Evolutionary conservation across 2,888 invertebrate genomes (phyloP).

Genomic region (Microchrysa polita): DNA sequence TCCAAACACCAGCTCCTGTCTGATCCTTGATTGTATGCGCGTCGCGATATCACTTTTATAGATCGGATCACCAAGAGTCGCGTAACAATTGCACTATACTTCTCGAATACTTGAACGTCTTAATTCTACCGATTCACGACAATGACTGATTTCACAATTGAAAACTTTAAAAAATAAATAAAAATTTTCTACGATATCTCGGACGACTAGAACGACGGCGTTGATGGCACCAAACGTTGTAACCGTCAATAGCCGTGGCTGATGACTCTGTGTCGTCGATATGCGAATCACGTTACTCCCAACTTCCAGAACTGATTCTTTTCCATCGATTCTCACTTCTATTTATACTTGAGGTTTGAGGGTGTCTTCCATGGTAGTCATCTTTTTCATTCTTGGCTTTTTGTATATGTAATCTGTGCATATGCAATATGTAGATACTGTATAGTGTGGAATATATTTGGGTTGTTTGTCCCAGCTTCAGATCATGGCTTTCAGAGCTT

Average conservation of each 20-base stretch:
- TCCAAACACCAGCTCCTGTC: too few relatives aligned
- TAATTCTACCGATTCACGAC: background rate
- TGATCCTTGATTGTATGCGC: too few relatives aligned
- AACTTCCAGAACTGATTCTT: slow-evolving; percentile 49
- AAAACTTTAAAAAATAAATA: slow-evolving; percentile 19
- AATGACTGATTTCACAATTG: slow-evolving; percentile 11
- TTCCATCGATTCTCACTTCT: slow-evolving; percentile 44
- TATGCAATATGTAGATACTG: background rate
- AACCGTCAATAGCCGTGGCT: too few relatives aligned
- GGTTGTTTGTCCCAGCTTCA: too few relatives aligned
- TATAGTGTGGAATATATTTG: background rate
- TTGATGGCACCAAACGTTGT: too few relatives aligned
- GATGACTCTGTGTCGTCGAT: background rate
- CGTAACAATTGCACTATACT: background rate
- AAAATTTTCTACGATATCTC: background rate
- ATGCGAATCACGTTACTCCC: slow-evolving; percentile 36
- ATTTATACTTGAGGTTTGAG: slow-evolving; percentile 46
- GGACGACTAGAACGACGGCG: too few relatives aligned
- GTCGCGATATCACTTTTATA: too few relatives aligned
- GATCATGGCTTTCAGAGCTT: too few relatives aligned
- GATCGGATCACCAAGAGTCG: background rate
- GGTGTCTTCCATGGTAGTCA: slow-evolving; percentile 18
- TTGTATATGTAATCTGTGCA: background rate
- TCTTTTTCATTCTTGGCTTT: slow-evolving; percentile 5
- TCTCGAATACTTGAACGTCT: background rate